Evolutionary conservation across 2,888 invertebrate species (phyloP), one percentile per base, ranked within the genome.

Genomic region (Deilephila elpenor): DNA sequence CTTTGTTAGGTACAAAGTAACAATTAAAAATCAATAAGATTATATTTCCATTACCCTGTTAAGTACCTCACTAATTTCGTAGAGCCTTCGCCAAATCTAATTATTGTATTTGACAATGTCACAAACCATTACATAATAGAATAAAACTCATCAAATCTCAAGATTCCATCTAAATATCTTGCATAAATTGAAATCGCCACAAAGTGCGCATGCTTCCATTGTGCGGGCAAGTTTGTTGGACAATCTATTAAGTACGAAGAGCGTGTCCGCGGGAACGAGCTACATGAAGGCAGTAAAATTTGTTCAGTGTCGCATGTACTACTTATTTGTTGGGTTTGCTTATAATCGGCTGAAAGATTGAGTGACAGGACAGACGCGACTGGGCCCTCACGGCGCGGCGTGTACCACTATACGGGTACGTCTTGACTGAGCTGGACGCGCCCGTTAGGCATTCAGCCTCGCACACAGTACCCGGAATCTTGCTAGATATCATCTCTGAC

Each of bases 371-470:
- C 86, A 87, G 89, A 81, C 85, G 83, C 67, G 78, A 77, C 82
- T 80, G 82, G 75, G 79, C 86, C 87, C 88, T 88, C 90, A 87
- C 85, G 79, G 75, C 75, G 82, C 77, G 82, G 44, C 44, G 44
- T 44, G 44, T 44, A 44, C 77, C 80, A 78, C 78, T 75, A 73
- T 77, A 80, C 80, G 81, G 82, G 85, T 83, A 84, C 82, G 82
- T 83, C 86, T 82, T 82, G 83, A 44, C 44, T 44, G 44, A 80
- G 82, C 77, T 76, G 79, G 89, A 90, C 87, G 86, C 85, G 86
- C 85, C 93, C 92, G 93, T 93, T 91, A 93, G 90, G 88, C 91
- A 92, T 93, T 93, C 91, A 91, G 84, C 74, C 86, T 84, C 84
- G 67, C 44, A 84, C 86, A 86, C 86, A 89, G 88, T 89, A 88